Percentiles rank a stretch among this genome's conserved stretches.
These are phyloP conservation scores for Eurypyga helias DNA, from an alignment of 2,113 vertebrate genomes.

Conservation along the genomic window DNA sequence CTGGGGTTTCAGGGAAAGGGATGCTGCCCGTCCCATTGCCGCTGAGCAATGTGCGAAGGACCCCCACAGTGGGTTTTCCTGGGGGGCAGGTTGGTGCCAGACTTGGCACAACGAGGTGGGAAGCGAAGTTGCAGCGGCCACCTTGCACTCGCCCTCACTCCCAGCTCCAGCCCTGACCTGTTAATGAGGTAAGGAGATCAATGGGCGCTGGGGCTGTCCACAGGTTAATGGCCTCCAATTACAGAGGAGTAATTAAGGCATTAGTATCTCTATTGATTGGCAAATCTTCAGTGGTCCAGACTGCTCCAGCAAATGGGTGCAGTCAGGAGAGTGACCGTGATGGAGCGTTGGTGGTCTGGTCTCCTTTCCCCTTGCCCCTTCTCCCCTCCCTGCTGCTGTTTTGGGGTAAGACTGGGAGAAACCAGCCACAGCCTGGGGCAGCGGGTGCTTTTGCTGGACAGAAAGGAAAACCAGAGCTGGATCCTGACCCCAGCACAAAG, in stretches of 20 bases:
- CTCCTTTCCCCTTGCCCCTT: neutral
- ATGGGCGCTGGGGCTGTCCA: neutral
- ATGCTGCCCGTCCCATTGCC: rapidly evolving
- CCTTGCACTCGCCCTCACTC: neutral
- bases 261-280: neutral
- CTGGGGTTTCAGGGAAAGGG: neutral
- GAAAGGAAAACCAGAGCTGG: neutral
- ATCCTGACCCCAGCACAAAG: neutral
- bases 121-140: neutral
- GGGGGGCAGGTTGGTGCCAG: neutral
- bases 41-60: rapidly evolving
- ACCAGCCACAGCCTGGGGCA: rapidly evolving
- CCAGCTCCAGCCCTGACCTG: neutral
- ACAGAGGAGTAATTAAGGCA: slow-evolving; percentile 53
- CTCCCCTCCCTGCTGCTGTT: rapidly evolving
- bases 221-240: slow-evolving; percentile 50
- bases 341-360: neutral
- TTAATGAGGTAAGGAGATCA: slow-evolving; percentile 4
- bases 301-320: neutral
- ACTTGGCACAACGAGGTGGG: rapidly evolving
- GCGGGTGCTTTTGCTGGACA: neutral
- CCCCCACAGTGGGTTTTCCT: rapidly evolving
- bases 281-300: neutral
- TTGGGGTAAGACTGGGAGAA: neutral
- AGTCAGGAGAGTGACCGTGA: neutral